A percentile compares a stretch with the other conserved stretches of the same genome.
These are phyloP conservation scores for Entomyzon cyanotis DNA, from an alignment of 2,113 vertebrate species.

Conservation along the genomic window DNA sequence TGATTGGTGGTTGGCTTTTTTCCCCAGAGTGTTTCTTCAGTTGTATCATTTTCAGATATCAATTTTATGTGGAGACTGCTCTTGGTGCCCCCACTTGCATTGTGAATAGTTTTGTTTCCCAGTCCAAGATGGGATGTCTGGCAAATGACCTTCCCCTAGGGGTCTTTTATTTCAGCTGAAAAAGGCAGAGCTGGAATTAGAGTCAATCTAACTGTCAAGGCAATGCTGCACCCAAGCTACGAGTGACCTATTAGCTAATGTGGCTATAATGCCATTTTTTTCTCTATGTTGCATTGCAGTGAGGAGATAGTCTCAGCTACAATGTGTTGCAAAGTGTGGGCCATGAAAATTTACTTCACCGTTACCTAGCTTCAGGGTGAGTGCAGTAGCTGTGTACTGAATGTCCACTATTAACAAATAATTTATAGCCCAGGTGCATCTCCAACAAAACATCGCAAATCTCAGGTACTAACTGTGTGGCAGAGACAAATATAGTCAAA, in stretches of 20 bases:
- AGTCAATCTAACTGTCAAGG: not conserved
- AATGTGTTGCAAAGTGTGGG: not conserved
- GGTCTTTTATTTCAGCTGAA: not conserved
- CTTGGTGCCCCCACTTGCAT: not conserved
- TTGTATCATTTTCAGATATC: not conserved
- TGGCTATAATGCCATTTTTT: not conserved
- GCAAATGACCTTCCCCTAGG: slow-evolving; percentile 2
- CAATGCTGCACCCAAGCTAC: not conserved
- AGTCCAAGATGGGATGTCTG: not conserved
- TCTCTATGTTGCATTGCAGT: not conserved
- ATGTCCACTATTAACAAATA: not conserved
- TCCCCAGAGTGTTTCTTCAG: not conserved
- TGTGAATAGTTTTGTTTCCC: not conserved
- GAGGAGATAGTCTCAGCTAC: not conserved
- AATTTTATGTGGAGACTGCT: not conserved
- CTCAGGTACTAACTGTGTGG: not conserved
- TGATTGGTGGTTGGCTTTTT: not conserved
- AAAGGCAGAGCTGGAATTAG: not conserved
- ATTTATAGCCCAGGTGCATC: not conserved
- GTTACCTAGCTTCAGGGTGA: not conserved
- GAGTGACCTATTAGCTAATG: not conserved
- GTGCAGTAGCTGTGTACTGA: not conserved
- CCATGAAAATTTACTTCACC: not conserved
- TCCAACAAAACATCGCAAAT: not conserved
- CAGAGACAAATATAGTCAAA: slow-evolving; percentile 31